Base-by-base conservation (phyloP, 2,797 vertebrate genomes). In the Anabacerthia variegaticeps region DNA sequence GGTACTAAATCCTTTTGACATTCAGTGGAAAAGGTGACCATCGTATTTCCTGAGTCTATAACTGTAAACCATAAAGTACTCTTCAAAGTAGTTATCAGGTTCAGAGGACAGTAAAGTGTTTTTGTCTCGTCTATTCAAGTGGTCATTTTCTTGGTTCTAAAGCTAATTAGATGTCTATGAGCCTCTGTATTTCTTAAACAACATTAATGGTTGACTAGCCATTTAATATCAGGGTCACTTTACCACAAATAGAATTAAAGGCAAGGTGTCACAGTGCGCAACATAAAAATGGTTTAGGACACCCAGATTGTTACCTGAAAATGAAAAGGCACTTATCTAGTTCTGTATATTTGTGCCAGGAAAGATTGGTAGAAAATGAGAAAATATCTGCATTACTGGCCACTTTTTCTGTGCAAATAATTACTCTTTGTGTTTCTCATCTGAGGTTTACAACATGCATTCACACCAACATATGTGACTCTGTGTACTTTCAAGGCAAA, bases 121-220 rank as follows among this genome's bases (percentile, higher is more conserved):
- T 77, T 73, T 66, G 7, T 56, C 49, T 88, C 20, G 55, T 49
- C 52, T 77, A 26, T 30, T 81, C 26, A 86, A 78, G 71, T 55
- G 13, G 26, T 37, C 4, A 28, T 75, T 74, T 71, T 71, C 49
- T 81, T 10, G 1, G 23, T 56, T 91, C 72, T 81, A 63, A 85
- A 89, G 39, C 24, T 81, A 87, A 89, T 75, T 79, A 72, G n/a
- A 75, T 61, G 39, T 49, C 34, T 30, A 61, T 79, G 67, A 81
- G 18, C n/a, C 41, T 67, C 51, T 81, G 52, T 86, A 72, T 89
- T 88, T 84, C 71, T 95, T 85, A 85, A 74, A 76, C 20, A 95
- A 55, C 21, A 12, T 61, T 87, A 86, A 72, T 82, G 54, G 49
- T 27, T 79, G 36, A 89, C 39, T 68, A 78, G 34, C 58, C 15